Conservation (phyloP, 2,113 vertebrate genomes). For the Phoenicopterus ruber region DNA sequence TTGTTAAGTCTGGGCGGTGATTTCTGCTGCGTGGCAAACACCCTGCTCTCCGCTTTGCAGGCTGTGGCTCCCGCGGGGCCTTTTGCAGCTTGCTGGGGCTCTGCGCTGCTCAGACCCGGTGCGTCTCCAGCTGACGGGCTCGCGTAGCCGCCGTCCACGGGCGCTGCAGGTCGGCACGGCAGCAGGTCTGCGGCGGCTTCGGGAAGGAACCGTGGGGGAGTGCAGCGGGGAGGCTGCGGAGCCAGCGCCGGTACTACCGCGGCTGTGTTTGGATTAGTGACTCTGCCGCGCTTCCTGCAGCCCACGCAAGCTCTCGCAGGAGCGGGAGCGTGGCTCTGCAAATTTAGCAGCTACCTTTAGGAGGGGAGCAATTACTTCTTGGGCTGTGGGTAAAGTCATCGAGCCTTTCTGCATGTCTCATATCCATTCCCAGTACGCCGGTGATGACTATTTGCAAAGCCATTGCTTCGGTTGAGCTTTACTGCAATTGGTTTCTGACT, state of each 20-base stretch:
- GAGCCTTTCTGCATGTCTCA: neutral
- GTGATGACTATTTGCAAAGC: neutral
- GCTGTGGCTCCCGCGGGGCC: accelerated
- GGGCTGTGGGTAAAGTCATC: neutral
- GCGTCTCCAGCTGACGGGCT: accelerated
- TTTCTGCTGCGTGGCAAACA: accelerated
- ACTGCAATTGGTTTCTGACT: accelerated
- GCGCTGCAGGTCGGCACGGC: accelerated
- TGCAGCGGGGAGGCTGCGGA: neutral
- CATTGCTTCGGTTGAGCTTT: neutral
- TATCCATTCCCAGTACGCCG: accelerated
- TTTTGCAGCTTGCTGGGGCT: accelerated
- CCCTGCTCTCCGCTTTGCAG: accelerated
- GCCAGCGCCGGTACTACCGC: neutral
- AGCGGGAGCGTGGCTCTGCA: neutral
- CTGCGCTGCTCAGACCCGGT: accelerated
- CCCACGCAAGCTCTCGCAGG: neutral
- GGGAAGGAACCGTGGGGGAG: neutral
- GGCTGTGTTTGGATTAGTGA: neutral
- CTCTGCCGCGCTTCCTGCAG: neutral
- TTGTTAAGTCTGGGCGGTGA: accelerated
- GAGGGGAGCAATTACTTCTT: neutral
- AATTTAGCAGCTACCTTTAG: neutral
- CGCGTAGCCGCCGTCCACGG: accelerated
- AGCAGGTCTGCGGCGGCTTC: accelerated